Conservation (phyloP, 2,113 vertebrate genomes). For the Anhinga anhinga region DNA sequence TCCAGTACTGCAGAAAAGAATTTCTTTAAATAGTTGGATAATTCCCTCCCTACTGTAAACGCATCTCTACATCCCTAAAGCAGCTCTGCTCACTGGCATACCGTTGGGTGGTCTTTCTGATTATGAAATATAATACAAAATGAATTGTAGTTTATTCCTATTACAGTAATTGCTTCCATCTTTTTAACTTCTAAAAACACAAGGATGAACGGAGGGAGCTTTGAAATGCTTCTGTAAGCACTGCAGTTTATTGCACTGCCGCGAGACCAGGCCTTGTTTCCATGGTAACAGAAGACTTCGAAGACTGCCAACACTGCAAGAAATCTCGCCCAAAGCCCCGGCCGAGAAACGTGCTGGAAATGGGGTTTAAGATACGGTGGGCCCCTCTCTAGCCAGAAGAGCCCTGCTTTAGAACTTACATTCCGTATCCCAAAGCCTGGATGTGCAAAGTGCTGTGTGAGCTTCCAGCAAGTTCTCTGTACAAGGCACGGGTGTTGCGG, state of each 20-base stretch:
- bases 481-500: neutral
- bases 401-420: neutral
- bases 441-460: fast-evolving
- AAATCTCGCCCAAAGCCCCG: neutral
- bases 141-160: neutral
- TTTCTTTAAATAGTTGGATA: neutral
- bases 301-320: neutral
- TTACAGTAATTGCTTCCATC: neutral
- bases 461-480: neutral
- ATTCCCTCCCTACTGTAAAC: neutral
- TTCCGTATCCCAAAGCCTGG: neutral
- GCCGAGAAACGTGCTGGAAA: neutral
- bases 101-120: neutral
- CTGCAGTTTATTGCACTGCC: neutral
- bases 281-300: neutral
- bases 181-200: neutral
- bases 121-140: neutral
- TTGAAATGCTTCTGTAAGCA: neutral
- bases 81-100: neutral
- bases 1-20: neutral
- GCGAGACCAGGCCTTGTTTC: neutral
- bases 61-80: neutral
- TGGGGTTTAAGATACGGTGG: fast-evolving
- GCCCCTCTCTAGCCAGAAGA: neutral
- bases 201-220: neutral